Base-by-base conservation (phyloP, 2,113 vertebrate genomes). In the Trochalopteron elliotii region DNA sequence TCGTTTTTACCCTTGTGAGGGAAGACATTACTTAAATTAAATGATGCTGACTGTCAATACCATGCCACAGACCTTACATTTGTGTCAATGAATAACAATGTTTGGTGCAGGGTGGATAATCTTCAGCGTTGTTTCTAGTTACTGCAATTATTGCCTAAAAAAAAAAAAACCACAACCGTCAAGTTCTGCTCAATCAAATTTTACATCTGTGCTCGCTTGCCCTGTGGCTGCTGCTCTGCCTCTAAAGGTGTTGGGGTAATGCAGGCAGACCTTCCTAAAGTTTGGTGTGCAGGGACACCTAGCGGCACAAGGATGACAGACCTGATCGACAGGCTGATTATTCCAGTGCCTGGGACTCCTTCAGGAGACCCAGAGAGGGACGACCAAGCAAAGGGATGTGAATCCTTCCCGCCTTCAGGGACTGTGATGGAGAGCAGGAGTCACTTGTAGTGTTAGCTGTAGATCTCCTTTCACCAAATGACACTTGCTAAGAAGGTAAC, bases 231-330 rank as follows among this genome's bases (percentile, higher is more conserved):
- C 30, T 12, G 8, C 45, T 86, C 21, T 49, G 39, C 27, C 14
- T 50, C 28, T 3, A 3, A 12, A 22, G 20, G 23, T 5, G 44
- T 7, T 7, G 0, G 3, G 7, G 5, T 4, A 3, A 15, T 5
- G 6, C 21, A 14, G 1, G 17, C 56, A 40, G 25, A 25, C 1
- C 4, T 78, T 60, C 56, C 33, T 37, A 97, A 93, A 87, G 2
- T 42, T 85, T 93, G 97, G 97, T 91, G 15, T 70, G 47, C 61
- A 93, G 92, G 42, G 97, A 90, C 98, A 97, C 96, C 98, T 98
- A 94, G 97, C 68, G 98, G 94, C 55, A 4, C 0, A 37, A 22
- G 25, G 28, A 17, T 55, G 30, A 9, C 15, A 70, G 25, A 52
- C 10, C 57, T 31, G 9, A 9, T 1, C 9, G 42, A 39, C 39